Percentiles rank a stretch among this genome's conserved stretches.
Evolutionary conservation across 2,888 invertebrate species (phyloP).

Genomic region (Lutraria lutraria): DNA sequence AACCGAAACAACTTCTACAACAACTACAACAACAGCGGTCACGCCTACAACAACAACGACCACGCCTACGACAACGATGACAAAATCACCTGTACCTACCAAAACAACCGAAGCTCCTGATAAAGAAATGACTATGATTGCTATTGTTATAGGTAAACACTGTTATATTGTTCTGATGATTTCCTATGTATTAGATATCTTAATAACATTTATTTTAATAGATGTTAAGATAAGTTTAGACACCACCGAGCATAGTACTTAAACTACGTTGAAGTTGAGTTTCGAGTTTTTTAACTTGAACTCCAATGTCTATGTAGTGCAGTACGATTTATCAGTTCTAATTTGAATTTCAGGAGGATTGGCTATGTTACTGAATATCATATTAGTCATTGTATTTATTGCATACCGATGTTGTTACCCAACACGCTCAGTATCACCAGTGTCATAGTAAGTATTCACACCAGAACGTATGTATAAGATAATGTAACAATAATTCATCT

Average conservation of each 20-base stretch:
- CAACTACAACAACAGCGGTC: constrained; percentile 37
- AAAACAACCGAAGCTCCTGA: constrained; percentile 45
- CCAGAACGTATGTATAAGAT: constrained; percentile 50
- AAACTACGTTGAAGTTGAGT: too few relatives aligned
- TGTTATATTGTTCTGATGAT: too few relatives aligned
- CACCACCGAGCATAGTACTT: too few relatives aligned
- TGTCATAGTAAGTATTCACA: constrained; percentile 26
- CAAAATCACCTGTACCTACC: constrained; percentile 38
- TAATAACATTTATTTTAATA: too few relatives aligned
- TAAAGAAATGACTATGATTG: constrained; percentile 41
- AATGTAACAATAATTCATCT: background rate
- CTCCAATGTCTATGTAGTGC: too few relatives aligned
- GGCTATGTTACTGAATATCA: constrained; percentile 45
- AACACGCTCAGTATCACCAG: constrained; percentile 37
- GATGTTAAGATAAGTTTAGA: too few relatives aligned
- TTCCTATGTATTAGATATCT: too few relatives aligned
- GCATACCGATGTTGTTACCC: constrained; percentile 34
- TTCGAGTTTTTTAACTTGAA: too few relatives aligned
- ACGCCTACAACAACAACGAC: constrained; percentile 45
- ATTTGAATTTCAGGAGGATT: constrained; percentile 44
- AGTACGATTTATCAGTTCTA: too few relatives aligned
- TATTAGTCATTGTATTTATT: constrained; percentile 39
- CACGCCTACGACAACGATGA: constrained; percentile 43
- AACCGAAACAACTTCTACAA: too few relatives aligned
- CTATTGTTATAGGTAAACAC: constrained; percentile 45